A percentile compares a stretch with the other conserved stretches of the same genome.
Conservation (phyloP, 2,797 vertebrate species). For the Denticeps clupeoides region DNA sequence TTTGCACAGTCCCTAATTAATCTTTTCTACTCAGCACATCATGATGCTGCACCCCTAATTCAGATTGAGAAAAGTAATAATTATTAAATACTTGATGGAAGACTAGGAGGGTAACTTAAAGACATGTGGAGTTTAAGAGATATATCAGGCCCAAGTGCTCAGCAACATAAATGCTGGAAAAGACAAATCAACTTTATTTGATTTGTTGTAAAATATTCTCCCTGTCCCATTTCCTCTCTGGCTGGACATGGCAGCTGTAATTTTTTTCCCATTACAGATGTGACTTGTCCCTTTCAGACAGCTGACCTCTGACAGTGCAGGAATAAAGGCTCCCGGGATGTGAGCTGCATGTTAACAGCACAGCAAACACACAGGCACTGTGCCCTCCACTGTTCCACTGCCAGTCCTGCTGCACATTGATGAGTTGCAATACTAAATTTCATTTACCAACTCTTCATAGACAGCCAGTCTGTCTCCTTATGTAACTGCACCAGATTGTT, state of each 20-base stretch:
- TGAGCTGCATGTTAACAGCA: slow-evolving; percentile 9
- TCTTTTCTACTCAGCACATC: neutral
- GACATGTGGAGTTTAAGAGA: no score
- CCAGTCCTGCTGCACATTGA: no score
- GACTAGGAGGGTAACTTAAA: no score
- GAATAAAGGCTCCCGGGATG: neutral
- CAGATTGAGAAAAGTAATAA: neutral
- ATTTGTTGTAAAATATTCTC: neutral
- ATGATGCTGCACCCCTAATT: neutral
- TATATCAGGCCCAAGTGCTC: no score
- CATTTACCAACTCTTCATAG: no score
- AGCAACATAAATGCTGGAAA: no score
- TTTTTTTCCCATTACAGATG: slow-evolving; percentile 8
- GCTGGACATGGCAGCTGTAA: neutral
- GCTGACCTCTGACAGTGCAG: slow-evolving; percentile 4
- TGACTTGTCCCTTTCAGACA: slow-evolving; percentile 4
- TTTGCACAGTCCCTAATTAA: neutral
- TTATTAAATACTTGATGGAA: no score
- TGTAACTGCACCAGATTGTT: no score
- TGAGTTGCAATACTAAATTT: neutral
- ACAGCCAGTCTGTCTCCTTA: no score
- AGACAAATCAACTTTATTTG: no score
- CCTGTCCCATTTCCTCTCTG: neutral
- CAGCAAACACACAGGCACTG: neutral
- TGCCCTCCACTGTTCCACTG: no score